Conservation (phyloP, 2,113 vertebrate species). For the Peucedramus taeniatus region DNA sequence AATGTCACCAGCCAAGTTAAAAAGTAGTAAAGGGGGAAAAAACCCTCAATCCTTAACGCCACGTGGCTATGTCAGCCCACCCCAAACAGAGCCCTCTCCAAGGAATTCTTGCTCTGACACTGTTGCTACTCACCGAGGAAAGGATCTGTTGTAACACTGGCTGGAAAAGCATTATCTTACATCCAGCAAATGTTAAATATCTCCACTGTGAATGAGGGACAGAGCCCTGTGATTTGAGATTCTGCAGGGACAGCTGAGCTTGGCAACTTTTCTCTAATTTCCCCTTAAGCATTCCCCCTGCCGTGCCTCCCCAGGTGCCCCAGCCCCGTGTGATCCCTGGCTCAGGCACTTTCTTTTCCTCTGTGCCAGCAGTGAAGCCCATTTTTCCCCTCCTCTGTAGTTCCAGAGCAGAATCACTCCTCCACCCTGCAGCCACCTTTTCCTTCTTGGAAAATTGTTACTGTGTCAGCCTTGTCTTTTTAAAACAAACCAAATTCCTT, state of each 20-base stretch:
- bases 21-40: neutral
- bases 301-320: neutral
- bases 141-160: neutral
- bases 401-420: rapidly evolving
- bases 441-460: neutral
- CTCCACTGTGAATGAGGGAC: neutral
- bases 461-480: neutral
- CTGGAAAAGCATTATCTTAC: neutral
- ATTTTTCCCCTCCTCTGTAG: rapidly evolving
- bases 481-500: neutral
- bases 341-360: rapidly evolving
- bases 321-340: rapidly evolving
- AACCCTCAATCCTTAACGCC: neutral
- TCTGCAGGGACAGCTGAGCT: neutral
- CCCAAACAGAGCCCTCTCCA: neutral
- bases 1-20: neutral
- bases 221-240: neutral
- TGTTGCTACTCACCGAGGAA: rapidly evolving
- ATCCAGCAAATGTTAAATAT: neutral
- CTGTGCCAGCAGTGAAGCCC: neutral
- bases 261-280: neutral
- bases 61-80: neutral
- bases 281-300: rapidly evolving
- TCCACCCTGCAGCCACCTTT: rapidly evolving
- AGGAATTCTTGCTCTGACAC: neutral